Evolutionary conservation across 1,140 invertebrate genomes (phyloP).

Genomic region (Euschistus heros): DNA sequence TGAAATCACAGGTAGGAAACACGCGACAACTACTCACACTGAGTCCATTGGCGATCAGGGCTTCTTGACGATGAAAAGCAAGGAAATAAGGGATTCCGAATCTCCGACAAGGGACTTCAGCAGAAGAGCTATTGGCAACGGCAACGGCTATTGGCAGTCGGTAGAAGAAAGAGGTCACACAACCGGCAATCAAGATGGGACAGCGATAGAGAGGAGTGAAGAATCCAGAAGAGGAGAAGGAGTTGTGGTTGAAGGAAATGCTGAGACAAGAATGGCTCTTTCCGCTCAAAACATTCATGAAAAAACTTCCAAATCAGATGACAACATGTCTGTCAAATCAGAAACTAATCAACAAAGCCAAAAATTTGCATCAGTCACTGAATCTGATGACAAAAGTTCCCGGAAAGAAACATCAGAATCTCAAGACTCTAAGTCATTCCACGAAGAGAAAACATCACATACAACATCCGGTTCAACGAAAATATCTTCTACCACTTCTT

Average conservation of each 20-base stretch:
- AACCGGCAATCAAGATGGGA: slow-evolving; percentile 19
- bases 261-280: slow-evolving; percentile 19
- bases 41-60: slow-evolving; percentile 59
- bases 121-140: slow-evolving; percentile 18
- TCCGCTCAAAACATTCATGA: slow-evolving; percentile 19
- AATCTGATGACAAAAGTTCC: slow-evolving; percentile 23
- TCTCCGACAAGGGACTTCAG: slow-evolving; percentile 53
- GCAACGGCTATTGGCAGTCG: slow-evolving; percentile 29
- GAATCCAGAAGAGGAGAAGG: slow-evolving; percentile 19
- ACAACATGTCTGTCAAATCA: slow-evolving; percentile 13
- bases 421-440: background rate
- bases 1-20: slow-evolving; percentile 26
- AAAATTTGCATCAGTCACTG: slow-evolving; percentile 21
- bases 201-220: slow-evolving; percentile 11
- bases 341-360: slow-evolving; percentile 8
- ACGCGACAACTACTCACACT: slow-evolving; percentile 42
- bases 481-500: slow-evolving; percentile 15
- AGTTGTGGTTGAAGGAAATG: slow-evolving; percentile 22
- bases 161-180: slow-evolving; percentile 27
- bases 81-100: slow-evolving; percentile 62
- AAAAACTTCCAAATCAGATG: slow-evolving; percentile 16
- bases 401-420: slow-evolving; percentile 10
- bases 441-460: slow-evolving; percentile 3
- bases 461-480: background rate
- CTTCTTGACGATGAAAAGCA: slow-evolving; percentile 60